Conservation (phyloP, 1,140 invertebrate genomes). For the Bombus difficillimus region DNA sequence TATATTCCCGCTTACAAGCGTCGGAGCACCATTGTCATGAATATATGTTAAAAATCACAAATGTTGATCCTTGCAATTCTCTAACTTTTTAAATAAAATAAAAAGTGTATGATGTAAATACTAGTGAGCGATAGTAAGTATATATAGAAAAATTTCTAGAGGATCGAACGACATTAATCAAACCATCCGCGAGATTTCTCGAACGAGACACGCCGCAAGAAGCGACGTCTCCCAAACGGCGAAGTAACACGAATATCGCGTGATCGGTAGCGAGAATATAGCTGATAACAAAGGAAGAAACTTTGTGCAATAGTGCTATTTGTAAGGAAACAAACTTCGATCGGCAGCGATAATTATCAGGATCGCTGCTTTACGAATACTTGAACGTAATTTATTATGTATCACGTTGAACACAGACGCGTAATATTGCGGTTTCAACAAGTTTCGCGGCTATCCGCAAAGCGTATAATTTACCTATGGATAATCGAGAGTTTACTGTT, state of each 20-base stretch:
- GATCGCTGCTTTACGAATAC: not conserved
- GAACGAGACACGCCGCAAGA: not conserved
- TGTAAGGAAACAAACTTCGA: not conserved
- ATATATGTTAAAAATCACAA: too few species aligned
- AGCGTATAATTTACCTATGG: slow-evolving; percentile 47
- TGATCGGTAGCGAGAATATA: not conserved
- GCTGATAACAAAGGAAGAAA: not conserved
- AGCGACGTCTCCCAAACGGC: not conserved
- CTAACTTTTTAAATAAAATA: not conserved
- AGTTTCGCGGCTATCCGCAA: slow-evolving; percentile 50
- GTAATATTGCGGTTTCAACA: slow-evolving; percentile 43
- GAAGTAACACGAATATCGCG: not conserved
- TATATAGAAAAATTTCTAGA: not conserved
- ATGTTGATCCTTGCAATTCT: not conserved
- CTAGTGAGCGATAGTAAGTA: not conserved
- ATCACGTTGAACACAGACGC: slow-evolving; percentile 29
- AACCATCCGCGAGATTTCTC: not conserved
- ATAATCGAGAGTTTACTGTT: slow-evolving; percentile 50
- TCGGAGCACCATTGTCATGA: too few species aligned
- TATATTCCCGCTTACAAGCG: too few species aligned
- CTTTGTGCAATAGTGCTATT: not conserved
- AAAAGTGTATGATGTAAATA: not conserved
- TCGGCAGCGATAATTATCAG: slow-evolving; percentile 22
- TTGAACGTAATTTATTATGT: slow-evolving; percentile 40
- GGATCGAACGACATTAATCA: not conserved